Evolutionary conservation across 2,888 invertebrate genomes (phyloP).

Genomic region (Eueremaeus valkanovi): DNA sequence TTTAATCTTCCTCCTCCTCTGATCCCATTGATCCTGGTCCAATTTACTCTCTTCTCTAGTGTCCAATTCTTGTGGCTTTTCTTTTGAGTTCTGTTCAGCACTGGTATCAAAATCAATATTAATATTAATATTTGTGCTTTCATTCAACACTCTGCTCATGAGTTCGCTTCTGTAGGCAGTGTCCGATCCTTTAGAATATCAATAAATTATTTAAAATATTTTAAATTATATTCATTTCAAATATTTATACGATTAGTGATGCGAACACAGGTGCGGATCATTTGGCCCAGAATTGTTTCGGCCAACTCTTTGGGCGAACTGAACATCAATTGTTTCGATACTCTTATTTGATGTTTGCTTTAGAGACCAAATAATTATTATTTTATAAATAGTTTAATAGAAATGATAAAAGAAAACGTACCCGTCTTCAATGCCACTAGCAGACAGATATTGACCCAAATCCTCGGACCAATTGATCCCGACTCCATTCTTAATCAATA

Average conservation of each 20-base stretch:
- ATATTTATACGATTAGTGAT: too few relatives aligned
- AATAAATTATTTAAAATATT: too few relatives aligned
- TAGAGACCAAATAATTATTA: not conserved
- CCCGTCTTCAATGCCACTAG: not conserved
- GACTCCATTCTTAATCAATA: not conserved
- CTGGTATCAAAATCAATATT: too few relatives aligned
- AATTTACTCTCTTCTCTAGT: not conserved
- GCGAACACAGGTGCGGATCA: too few relatives aligned
- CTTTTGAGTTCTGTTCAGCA: too few relatives aligned
- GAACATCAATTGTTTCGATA: not conserved
- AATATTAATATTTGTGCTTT: too few relatives aligned
- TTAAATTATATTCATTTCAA: too few relatives aligned
- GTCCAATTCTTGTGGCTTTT: too few relatives aligned
- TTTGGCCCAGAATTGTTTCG: too few relatives aligned
- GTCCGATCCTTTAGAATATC: not conserved
- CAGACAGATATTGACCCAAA: not conserved
- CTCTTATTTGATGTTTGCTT: not conserved
- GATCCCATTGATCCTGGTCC: not conserved
- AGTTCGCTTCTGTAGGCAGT: not conserved
- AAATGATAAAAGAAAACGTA: not conserved
- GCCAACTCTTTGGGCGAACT: not conserved
- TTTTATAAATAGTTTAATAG: not conserved
- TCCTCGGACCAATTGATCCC: not conserved
- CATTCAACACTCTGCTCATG: too few relatives aligned
- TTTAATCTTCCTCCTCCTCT: not conserved